Evolutionary conservation across 2,888 invertebrate species (phyloP).

Genomic region (Ectemnius continuus): DNA sequence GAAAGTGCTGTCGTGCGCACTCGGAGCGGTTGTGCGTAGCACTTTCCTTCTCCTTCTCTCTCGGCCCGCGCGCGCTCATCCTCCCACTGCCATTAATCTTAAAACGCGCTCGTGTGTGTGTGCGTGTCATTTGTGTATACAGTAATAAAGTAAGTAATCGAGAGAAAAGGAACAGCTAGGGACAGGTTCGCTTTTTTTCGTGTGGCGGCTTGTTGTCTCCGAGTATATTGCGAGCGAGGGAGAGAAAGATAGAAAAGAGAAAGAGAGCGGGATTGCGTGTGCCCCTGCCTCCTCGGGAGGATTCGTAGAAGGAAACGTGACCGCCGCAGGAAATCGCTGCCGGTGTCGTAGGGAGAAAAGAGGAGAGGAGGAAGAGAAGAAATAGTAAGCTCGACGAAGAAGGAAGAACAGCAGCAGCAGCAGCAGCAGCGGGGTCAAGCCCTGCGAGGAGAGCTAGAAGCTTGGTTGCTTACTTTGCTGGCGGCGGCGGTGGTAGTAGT

Average conservation of each 20-base stretch:
- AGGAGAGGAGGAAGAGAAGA: too few relatives aligned
- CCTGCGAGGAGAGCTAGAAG: slow-evolving; percentile 6
- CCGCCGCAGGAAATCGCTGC: too few relatives aligned
- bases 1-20: slow-evolving; percentile 70
- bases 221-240: not conserved
- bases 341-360: too few relatives aligned
- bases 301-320: too few relatives aligned
- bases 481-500: too few relatives aligned
- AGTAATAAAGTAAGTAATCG: too few relatives aligned
- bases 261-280: slow-evolving; percentile 15
- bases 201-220: not conserved
- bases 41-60: slow-evolving; percentile 57
- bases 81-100: slow-evolving; percentile 55
- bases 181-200: not conserved
- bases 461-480: not conserved
- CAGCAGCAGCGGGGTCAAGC: slow-evolving; percentile 29
- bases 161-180: too few relatives aligned
- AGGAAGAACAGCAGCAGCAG: not conserved
- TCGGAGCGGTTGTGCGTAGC: slow-evolving; percentile 34
- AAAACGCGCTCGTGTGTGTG: slow-evolving; percentile 9
- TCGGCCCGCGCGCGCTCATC: slow-evolving; percentile 18
- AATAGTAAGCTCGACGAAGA: too few relatives aligned
- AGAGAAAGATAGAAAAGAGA: not conserved
- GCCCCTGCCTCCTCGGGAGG: too few relatives aligned
- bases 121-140: too few relatives aligned